Evolutionary conservation across 2,113 vertebrate species (phyloP).

Genomic region (Corvus hawaiiensis): DNA sequence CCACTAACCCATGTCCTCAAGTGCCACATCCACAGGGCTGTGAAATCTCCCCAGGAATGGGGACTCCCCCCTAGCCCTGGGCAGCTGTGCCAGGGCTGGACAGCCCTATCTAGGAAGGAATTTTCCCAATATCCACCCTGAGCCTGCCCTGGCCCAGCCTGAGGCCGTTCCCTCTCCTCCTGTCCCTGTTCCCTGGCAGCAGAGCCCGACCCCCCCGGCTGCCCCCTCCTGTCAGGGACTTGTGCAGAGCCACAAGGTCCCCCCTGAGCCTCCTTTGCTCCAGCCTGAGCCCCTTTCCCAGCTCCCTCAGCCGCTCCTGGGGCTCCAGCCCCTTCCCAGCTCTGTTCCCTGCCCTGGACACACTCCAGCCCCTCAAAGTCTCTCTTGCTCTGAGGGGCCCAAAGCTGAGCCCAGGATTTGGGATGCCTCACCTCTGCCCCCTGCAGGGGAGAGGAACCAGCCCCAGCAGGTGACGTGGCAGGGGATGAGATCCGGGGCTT

Average conservation of each 20-base stretch:
- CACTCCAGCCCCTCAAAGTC: accelerated
- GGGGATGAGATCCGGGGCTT: neutral
- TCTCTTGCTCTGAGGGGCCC: neutral
- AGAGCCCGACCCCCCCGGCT: neutral
- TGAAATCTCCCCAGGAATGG: neutral
- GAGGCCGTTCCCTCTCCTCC: neutral
- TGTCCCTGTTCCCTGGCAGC: neutral
- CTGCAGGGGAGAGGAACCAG: neutral
- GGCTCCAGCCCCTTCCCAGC: neutral
- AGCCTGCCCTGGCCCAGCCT: neutral
- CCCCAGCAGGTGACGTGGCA: accelerated
- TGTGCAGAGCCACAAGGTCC: neutral
- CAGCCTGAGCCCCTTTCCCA: neutral
- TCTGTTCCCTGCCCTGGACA: neutral
- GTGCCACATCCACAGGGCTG: neutral
- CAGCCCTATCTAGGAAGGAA: neutral
- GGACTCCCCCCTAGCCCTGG: neutral
- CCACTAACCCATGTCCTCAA: neutral
- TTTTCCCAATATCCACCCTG: accelerated
- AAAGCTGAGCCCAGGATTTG: neutral
- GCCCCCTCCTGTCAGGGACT: neutral
- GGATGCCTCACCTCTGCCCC: neutral
- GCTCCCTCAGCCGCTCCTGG: too few relatives aligned
- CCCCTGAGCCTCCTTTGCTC: neutral
- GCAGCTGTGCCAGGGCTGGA: neutral